A percentile compares a stretch with the other conserved stretches of the same genome.
phyloP scores from a whole-genome alignment of 92 coral and sea anemone genomes.

The Parazoanthus atlanticus region DNA sequence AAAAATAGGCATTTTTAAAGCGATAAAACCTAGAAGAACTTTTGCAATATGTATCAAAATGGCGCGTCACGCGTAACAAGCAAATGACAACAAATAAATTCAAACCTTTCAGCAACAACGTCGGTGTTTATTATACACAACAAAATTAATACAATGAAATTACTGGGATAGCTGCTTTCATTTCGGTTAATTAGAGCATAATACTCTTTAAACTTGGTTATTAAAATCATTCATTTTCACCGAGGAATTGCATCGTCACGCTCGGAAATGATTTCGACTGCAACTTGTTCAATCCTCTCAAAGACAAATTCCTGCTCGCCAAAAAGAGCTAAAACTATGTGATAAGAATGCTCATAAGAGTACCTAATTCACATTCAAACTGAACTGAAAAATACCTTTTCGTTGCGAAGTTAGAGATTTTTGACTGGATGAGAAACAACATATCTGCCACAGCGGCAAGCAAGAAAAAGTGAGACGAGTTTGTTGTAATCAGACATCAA shows the following conservation, averaged over 20 bases:
- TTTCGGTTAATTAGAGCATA: neutral
- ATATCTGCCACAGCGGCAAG: too few species aligned
- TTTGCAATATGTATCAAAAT: neutral
- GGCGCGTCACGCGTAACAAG: conserved; percentile 34
- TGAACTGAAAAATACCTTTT: too few species aligned
- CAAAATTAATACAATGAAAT: neutral
- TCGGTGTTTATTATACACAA: neutral
- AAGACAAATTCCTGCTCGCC: neutral
- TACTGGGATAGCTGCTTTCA: neutral
- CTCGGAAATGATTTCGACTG: neutral
- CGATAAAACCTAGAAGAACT: neutral
- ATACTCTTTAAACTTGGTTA: neutral
- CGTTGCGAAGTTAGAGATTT: too few species aligned
- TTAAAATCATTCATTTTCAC: neutral
- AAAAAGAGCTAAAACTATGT: too few species aligned
- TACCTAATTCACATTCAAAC: too few species aligned
- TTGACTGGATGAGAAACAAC: too few species aligned
- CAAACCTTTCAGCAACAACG: neutral
- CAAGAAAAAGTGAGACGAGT: neutral
- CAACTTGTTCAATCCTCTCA: neutral
- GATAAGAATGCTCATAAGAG: too few species aligned
- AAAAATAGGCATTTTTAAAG: neutral
- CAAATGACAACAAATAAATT: neutral
- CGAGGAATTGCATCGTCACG: neutral
- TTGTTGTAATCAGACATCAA: neutral